Conservation (phyloP, 1,140 invertebrate genomes). For the Drosophila ficusphila region DNA sequence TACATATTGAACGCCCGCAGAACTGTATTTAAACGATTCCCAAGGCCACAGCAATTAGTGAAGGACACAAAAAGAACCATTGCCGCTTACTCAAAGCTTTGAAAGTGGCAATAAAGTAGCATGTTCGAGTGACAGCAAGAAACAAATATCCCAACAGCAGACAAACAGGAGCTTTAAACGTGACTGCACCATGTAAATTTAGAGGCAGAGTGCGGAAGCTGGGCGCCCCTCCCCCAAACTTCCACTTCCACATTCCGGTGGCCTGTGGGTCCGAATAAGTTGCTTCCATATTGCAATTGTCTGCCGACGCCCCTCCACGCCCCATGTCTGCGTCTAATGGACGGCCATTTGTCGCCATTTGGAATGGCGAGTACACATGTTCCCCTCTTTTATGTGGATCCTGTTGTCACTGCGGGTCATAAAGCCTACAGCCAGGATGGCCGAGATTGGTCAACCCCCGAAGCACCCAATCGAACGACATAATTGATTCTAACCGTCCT, state of each 20-base stretch:
- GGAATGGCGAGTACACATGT: conserved; percentile 45
- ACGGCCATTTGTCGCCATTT: conserved; percentile 47
- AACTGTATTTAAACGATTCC: background rate
- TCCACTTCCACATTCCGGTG: conserved; percentile 1
- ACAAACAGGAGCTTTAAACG: conserved; percentile 17
- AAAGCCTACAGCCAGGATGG: conserved; percentile 21
- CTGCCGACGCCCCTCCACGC: conserved; percentile 24
- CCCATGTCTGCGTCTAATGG: conserved; percentile 37
- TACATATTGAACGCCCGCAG: too few species aligned
- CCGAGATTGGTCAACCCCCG: conserved; percentile 7
- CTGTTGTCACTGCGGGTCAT: conserved; percentile 33
- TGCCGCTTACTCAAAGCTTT: background rate
- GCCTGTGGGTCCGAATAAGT: conserved; percentile 8
- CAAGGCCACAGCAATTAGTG: conserved; percentile 7
- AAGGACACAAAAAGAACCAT: background rate
- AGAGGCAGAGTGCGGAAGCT: conserved; percentile 14
- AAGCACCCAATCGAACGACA: conserved; percentile 7
- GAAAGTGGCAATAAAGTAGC: conserved; percentile 35
- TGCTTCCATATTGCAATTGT: conserved; percentile 53
- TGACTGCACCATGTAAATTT: conserved; percentile 53
- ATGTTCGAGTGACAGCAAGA: conserved; percentile 18
- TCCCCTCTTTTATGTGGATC: conserved; percentile 1
- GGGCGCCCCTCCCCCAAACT: background rate
- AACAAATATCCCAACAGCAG: conserved; percentile 1
- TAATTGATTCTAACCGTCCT: conserved; percentile 41